A percentile compares a stretch with the other conserved stretches of the same genome.
These are phyloP conservation scores for Ataeniobius toweri DNA, from an alignment of 2,797 vertebrate species.

Conservation along the genomic window DNA sequence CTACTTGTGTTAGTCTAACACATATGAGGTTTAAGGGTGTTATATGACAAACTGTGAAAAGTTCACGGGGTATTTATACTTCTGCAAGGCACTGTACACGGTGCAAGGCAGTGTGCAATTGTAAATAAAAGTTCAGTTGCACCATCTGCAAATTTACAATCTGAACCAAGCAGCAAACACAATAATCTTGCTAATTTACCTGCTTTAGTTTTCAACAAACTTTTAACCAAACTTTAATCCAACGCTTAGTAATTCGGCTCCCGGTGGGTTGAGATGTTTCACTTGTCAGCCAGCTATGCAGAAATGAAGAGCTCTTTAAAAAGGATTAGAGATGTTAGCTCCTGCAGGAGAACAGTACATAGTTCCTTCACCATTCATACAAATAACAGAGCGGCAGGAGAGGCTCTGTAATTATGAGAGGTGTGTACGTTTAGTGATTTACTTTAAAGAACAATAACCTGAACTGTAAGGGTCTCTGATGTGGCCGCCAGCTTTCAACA, in stretches of 20 bases:
- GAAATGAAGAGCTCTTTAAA: conserved; percentile 56
- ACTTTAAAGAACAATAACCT: conserved; percentile 56
- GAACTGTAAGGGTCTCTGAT: conserved; percentile 60
- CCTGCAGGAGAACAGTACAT: conserved; percentile 37
- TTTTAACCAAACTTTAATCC: conserved; percentile 20
- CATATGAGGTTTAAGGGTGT: not conserved
- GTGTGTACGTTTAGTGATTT: conserved; percentile 63
- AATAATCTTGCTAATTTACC: conserved; percentile 31
- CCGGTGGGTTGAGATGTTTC: conserved; percentile 24
- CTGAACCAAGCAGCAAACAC: conserved; percentile 15
- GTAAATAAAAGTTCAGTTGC: not conserved
- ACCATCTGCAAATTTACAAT: conserved; percentile 19
- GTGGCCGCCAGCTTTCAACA: conserved; percentile 56
- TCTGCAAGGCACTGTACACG: no score
- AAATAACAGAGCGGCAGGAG: conserved; percentile 64
- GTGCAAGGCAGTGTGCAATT: not conserved
- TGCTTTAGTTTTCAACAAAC: conserved; percentile 41
- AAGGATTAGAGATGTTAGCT: conserved; percentile 61
- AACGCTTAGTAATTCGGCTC: conserved; percentile 9
- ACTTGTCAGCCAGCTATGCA: conserved; percentile 34
- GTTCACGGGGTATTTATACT: not conserved
- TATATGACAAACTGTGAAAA: no score
- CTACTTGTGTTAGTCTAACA: not conserved
- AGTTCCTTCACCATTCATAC: conserved; percentile 52
- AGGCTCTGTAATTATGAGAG: conserved; percentile 73